These are phyloP conservation scores for Catocala nupta DNA, from an alignment of 2,888 invertebrate species.

Conservation along the genomic window DNA sequence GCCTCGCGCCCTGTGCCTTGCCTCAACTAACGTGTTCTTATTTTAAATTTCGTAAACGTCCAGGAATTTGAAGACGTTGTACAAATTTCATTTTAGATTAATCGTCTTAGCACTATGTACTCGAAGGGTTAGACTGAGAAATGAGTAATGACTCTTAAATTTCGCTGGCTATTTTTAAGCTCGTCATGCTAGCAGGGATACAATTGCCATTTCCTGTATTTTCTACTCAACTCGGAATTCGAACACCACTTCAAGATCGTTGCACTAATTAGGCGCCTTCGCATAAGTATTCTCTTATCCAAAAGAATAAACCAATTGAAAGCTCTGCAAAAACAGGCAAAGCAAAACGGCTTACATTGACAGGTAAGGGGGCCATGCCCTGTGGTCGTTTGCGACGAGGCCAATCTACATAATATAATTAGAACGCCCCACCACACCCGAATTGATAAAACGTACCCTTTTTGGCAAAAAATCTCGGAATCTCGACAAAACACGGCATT, in stretches of 20 bases:
- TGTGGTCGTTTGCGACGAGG: slow-evolving; percentile 21
- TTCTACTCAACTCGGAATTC: too few species aligned
- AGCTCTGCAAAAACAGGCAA: slow-evolving; percentile 4
- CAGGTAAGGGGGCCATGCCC: slow-evolving; percentile 14
- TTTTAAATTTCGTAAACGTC: slow-evolving; percentile 26
- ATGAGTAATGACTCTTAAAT: too few species aligned
- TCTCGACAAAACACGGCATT: slow-evolving; percentile 39
- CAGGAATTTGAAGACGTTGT: slow-evolving; percentile 11
- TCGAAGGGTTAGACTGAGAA: too few species aligned
- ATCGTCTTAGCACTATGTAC: too few species aligned
- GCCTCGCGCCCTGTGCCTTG: slow-evolving; percentile 3
- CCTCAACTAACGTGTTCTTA: background rate
- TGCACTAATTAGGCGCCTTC: too few species aligned
- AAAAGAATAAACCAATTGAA: slow-evolving; percentile 10
- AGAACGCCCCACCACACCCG: slow-evolving; percentile 37
- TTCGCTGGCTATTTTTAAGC: too few species aligned
- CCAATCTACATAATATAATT: slow-evolving; percentile 57
- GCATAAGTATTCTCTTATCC: too few species aligned
- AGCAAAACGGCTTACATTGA: slow-evolving; percentile 20
- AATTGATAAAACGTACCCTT: slow-evolving; percentile 54
- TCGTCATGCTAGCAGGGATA: too few species aligned
- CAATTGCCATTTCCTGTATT: too few species aligned
- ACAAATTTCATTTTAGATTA: background rate
- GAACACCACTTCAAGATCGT: too few species aligned
- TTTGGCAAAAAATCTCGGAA: slow-evolving; percentile 40